Conservation (phyloP, 2,888 invertebrate genomes). For the Dioctria linearis region DNA sequence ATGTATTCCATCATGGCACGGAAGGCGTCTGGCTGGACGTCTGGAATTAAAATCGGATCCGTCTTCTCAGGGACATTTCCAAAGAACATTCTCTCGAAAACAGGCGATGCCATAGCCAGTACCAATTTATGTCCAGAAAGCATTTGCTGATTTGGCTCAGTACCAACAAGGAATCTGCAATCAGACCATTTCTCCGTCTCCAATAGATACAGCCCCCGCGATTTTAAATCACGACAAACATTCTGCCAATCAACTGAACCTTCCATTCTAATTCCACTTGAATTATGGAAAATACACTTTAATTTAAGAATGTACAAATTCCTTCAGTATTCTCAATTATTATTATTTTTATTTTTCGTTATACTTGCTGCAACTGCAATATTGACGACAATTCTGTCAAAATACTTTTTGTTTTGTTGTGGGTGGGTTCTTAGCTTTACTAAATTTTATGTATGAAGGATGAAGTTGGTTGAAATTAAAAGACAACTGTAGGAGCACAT, state of each 20-base stretch:
- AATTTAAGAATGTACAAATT: too few species aligned
- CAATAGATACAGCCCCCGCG: conserved; percentile 82
- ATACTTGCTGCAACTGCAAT: too few species aligned
- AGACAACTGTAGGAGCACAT: too few species aligned
- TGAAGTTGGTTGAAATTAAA: too few species aligned
- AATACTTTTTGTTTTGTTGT: too few species aligned
- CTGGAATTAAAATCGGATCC: conserved; percentile 84
- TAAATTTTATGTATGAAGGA: too few species aligned
- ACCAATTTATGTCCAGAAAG: conserved; percentile 82
- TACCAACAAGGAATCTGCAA: conserved; percentile 86
- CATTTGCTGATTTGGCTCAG: conserved; percentile 81
- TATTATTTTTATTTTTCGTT: too few species aligned
- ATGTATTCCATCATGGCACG: conserved; percentile 87
- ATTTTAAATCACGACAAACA: conserved; percentile 79
- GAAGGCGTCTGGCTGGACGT: conserved; percentile 90
- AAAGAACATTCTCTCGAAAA: conserved; percentile 91
- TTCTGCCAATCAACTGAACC: conserved; percentile 84
- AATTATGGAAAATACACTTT: too few species aligned
- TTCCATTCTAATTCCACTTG: conserved; percentile 69
- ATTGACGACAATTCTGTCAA: too few species aligned
- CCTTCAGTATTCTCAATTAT: too few species aligned
- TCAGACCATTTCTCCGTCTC: conserved; percentile 84
- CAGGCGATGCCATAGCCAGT: conserved; percentile 89
- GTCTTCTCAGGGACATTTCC: conserved; percentile 86
- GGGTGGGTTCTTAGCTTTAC: too few species aligned